Conservation (phyloP, 2,113 vertebrate genomes). For the Sylvilagus bachmani region DNA sequence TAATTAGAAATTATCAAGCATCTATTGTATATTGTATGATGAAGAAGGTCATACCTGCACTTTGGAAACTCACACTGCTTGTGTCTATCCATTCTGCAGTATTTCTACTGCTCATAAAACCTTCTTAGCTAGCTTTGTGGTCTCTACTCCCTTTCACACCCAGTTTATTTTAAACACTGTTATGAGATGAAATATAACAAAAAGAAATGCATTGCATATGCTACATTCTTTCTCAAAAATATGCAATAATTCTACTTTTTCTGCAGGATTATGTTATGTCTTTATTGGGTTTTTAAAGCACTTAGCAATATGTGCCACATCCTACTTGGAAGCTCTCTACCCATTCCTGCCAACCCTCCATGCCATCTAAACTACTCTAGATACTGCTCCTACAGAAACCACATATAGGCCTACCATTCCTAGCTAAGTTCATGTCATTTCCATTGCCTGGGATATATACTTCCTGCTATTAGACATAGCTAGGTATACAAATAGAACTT, state of each 20-base stretch:
- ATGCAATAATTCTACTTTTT: conserved; percentile 4
- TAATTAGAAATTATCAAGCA: neutral
- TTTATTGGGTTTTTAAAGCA: neutral
- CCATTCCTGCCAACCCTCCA: neutral
- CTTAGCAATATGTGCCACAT: conserved; percentile 22
- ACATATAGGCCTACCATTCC: neutral
- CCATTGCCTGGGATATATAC: neutral
- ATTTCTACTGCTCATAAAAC: neutral
- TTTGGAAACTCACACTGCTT: neutral
- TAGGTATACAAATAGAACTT: neutral
- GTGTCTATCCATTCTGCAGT: neutral
- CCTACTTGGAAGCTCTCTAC: neutral
- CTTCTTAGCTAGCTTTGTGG: neutral
- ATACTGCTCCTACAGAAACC: neutral
- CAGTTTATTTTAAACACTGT: neutral
- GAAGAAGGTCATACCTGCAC: neutral
- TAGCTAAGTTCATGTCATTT: neutral
- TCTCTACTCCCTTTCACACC: neutral
- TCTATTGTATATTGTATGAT: neutral
- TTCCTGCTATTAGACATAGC: neutral
- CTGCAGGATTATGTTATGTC: neutral
- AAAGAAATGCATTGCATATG: neutral
- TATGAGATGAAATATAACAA: neutral
- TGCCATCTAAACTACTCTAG: conserved; percentile 26
- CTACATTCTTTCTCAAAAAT: conserved; percentile 13